A percentile compares a stretch with the other conserved stretches of the same genome.
phyloP scores from a whole-genome alignment of 2,888 invertebrate species.

The Ceratothoa steindachneri region DNA sequence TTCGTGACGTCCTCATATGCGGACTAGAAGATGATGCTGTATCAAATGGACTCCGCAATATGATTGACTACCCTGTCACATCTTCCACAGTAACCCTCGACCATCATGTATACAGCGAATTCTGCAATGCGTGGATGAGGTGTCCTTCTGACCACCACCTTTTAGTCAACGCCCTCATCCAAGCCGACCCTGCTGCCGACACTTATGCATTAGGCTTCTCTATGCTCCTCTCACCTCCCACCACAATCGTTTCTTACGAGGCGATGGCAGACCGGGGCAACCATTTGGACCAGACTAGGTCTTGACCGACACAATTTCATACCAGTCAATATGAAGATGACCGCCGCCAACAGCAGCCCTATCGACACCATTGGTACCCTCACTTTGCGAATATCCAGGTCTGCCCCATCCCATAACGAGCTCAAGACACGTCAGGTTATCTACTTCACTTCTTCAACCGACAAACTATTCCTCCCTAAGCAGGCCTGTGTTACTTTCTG shows the following conservation, averaged over 20 bases:
- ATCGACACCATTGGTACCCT: constrained; percentile 2
- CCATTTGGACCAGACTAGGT: constrained; percentile 8
- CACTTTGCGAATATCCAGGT: background rate
- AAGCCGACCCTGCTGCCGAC: background rate
- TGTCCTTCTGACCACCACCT: background rate
- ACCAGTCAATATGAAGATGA: constrained; percentile 10
- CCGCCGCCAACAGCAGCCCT: constrained; percentile 13
- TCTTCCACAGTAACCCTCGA: background rate
- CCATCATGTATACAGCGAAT: background rate
- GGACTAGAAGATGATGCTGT: too few species aligned
- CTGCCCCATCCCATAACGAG: too few species aligned
- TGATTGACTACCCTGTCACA: too few species aligned
- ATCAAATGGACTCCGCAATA: too few species aligned
- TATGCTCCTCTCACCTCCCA: too few species aligned
- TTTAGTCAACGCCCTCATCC: background rate
- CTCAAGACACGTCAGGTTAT: background rate
- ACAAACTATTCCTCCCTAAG: constrained; percentile 21
- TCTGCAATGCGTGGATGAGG: background rate
- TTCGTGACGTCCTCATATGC: too few species aligned
- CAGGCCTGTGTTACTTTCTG: constrained; percentile 17
- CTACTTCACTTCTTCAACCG: constrained; percentile 12
- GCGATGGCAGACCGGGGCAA: constrained; percentile 10
- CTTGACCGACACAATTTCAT: background rate
- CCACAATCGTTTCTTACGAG: too few species aligned
- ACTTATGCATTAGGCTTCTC: too few species aligned